A percentile compares a stretch with the other conserved stretches of the same genome.
Conservation (phyloP, 1,140 invertebrate species). For the Colletes latitarsis region DNA sequence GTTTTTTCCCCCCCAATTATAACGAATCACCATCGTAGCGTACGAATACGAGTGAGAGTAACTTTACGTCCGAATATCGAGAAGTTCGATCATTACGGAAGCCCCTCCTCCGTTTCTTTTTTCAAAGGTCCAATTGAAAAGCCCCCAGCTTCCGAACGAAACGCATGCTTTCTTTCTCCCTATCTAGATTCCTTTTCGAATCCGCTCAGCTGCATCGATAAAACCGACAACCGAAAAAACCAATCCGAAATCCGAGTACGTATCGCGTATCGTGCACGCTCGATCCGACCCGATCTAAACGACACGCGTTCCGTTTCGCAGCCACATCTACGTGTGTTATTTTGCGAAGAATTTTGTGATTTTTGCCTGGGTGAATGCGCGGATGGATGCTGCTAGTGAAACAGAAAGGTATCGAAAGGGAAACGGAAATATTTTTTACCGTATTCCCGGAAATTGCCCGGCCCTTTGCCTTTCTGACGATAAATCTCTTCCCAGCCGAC, state of each 20-base stretch:
- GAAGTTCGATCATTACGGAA: conserved; percentile 36
- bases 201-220: neutral
- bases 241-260: conserved; percentile 13
- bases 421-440: conserved; percentile 32
- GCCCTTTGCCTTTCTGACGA: conserved; percentile 4
- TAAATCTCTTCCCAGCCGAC: conserved; percentile 46
- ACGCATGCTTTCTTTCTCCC: conserved; percentile 42
- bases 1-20: no score
- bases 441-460: conserved; percentile 5
- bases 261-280: neutral
- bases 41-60: neutral
- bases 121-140: neutral
- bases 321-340: conserved; percentile 42
- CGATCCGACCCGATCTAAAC: neutral
- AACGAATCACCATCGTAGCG: no score
- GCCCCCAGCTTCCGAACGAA: neutral
- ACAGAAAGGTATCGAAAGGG: conserved; percentile 27
- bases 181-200: conserved; percentile 34
- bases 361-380: conserved; percentile 66
- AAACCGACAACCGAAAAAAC: conserved; percentile 11
- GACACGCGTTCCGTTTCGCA: conserved; percentile 22
- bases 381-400: conserved; percentile 59
- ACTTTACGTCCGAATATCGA: conserved; percentile 33
- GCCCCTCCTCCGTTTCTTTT: conserved; percentile 33
- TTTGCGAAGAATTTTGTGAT: conserved; percentile 65